Conservation (phyloP, 53 echinoderm and acorn worm genomes). For the Holothuria scabra region DNA sequence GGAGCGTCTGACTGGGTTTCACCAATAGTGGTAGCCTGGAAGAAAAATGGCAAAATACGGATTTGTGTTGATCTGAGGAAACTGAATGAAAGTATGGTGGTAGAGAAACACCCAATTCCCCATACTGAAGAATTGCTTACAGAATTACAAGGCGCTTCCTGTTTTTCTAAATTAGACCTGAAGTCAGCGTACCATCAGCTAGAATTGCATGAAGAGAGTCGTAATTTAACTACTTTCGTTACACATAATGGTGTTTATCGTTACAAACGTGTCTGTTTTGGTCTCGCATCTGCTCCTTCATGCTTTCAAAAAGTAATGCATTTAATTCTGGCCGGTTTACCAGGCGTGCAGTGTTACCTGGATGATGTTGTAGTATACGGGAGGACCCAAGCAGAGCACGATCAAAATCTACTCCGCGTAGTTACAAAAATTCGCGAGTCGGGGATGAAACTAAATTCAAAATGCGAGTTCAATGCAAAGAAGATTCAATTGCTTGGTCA, state of each 20-base stretch:
- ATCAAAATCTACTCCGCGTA: not conserved
- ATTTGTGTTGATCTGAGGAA: constrained; percentile 58
- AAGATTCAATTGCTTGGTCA: not conserved
- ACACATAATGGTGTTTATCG: constrained; percentile 64
- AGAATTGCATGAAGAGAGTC: constrained; percentile 46
- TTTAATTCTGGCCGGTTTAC: constrained; percentile 35
- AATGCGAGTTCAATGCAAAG: not conserved
- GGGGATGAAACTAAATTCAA: not conserved
- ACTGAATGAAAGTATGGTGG: constrained; percentile 74
- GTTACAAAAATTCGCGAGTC: not conserved
- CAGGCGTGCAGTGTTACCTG: constrained; percentile 37
- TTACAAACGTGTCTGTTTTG: constrained; percentile 60
- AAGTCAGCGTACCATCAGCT: constrained; percentile 73
- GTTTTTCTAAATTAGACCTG: constrained; percentile 70
- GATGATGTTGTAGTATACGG: constrained; percentile 61
- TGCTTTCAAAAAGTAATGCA: constrained; percentile 69
- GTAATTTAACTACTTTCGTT: constrained; percentile 60
- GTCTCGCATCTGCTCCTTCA: constrained; percentile 62
- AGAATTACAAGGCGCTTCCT: constrained; percentile 61
- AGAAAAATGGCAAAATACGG: too few relatives aligned
- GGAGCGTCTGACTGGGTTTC: too few relatives aligned
- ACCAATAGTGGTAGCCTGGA: too few relatives aligned
- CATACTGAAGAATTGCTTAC: constrained; percentile 46
- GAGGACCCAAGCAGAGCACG: constrained; percentile 13
- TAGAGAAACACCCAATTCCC: too few relatives aligned